A percentile compares a stretch with the other conserved stretches of the same genome.
Conservation (phyloP, 2,888 invertebrate species). For the Platycheirus albimanus region DNA sequence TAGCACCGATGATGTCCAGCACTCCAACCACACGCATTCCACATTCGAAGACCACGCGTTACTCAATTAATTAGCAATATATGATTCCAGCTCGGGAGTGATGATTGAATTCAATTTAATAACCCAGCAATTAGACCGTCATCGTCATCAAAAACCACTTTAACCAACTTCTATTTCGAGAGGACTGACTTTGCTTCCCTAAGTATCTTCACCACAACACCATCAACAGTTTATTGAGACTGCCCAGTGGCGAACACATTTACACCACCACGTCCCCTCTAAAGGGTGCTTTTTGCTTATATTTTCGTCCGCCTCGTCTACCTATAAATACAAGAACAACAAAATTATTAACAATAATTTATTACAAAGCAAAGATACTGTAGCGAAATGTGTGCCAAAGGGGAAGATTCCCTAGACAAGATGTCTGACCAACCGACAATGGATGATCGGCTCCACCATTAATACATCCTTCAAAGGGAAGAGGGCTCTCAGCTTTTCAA, state of each 20-base stretch:
- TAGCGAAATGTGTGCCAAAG: constrained; percentile 64
- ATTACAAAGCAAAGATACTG: constrained; percentile 54
- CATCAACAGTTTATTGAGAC: constrained; percentile 18
- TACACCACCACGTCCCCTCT: constrained; percentile 2
- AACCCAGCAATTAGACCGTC: constrained; percentile 68
- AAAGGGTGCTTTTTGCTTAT: constrained; percentile 16
- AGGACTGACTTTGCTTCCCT: no score
- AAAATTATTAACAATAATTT: constrained; percentile 53
- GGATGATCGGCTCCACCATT: constrained; percentile 38
- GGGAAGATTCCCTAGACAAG: constrained; percentile 53
- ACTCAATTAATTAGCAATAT: constrained; percentile 73
- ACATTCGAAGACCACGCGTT: constrained; percentile 42
- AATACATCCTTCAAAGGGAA: constrained; percentile 39
- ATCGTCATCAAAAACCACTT: constrained; percentile 69
- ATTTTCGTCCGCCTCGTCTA: constrained; percentile 31
- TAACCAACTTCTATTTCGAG: constrained; percentile 7
- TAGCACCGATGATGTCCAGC: no score
- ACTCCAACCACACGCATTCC: no score
- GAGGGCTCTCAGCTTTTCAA: constrained; percentile 26
- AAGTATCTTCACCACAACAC: no score
- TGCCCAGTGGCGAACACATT: no score
- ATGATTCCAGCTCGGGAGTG: constrained; percentile 37
- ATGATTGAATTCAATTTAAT: constrained; percentile 74
- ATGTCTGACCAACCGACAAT: constrained; percentile 28
- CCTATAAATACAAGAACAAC: constrained; percentile 15